These are phyloP conservation scores for Morone chrysops DNA, from an alignment of 2,113 vertebrate species.

Conservation along the genomic window DNA sequence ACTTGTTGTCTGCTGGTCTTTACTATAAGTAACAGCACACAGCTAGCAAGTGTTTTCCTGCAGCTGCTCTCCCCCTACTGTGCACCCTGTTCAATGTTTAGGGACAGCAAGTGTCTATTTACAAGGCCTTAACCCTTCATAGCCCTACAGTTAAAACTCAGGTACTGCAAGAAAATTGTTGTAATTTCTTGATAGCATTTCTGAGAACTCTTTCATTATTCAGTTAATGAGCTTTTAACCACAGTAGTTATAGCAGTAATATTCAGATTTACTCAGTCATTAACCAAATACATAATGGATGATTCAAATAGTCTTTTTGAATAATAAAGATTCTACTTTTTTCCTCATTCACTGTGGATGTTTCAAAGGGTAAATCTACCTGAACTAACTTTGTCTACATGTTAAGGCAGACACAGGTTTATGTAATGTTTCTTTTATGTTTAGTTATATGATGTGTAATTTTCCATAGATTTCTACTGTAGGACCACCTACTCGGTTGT, in stretches of 20 bases:
- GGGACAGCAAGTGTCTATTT: slow-evolving; percentile 28
- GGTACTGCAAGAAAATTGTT: background rate
- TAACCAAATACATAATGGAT: background rate
- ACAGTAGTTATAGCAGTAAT: background rate
- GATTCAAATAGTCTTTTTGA: background rate
- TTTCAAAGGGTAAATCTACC: background rate
- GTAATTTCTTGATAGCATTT: slow-evolving; percentile 5
- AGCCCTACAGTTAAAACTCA: background rate
- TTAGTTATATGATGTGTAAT: background rate
- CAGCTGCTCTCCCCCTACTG: slow-evolving; percentile 48
- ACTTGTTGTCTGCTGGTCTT: slow-evolving; percentile 28
- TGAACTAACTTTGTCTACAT: background rate
- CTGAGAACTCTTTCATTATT: slow-evolving; percentile 20
- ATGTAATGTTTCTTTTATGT: too few species aligned
- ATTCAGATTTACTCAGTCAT: slow-evolving; percentile 13
- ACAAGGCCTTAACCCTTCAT: slow-evolving; percentile 36
- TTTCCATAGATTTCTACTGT: slow-evolving; percentile 12
- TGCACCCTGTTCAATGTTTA: slow-evolving; percentile 28
- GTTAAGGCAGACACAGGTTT: background rate
- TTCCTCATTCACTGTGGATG: background rate
- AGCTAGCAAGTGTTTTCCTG: slow-evolving; percentile 42
- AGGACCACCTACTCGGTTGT: slow-evolving; percentile 35
- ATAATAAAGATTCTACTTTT: background rate
- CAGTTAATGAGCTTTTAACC: slow-evolving; percentile 17
- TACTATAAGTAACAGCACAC: slow-evolving; percentile 33